phyloP scores from a whole-genome alignment of 2,888 invertebrate species.

The Plutella xylostella region DNA sequence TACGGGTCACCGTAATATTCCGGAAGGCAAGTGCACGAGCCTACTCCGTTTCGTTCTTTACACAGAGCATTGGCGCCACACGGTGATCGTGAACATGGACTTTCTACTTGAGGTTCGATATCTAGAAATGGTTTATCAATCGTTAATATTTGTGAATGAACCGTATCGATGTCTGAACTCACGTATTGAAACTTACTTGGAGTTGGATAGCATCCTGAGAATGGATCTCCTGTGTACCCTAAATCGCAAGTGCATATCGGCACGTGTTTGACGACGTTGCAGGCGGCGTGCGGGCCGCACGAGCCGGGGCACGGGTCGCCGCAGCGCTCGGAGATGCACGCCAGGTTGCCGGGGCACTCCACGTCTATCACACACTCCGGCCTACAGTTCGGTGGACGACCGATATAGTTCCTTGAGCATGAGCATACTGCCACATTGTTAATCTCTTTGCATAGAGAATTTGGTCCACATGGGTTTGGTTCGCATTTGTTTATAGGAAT shows the following conservation, averaged over 20 bases:
- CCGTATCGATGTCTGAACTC: not conserved
- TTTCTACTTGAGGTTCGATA: conserved; percentile 60
- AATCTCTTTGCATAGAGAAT: conserved; percentile 77
- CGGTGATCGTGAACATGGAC: conserved; percentile 85
- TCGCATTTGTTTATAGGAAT: conserved; percentile 71
- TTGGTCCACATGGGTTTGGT: conserved; percentile 83
- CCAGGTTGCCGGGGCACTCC: conserved; percentile 78
- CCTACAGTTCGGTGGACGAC: conserved; percentile 82
- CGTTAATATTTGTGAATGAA: not conserved
- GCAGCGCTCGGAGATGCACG: conserved; percentile 79
- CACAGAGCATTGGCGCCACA: conserved; percentile 90
- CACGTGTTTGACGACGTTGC: conserved; percentile 77
- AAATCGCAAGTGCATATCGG: conserved; percentile 79
- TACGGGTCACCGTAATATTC: conserved; percentile 91
- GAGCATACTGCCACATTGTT: conserved; percentile 79
- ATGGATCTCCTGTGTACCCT: conserved; percentile 83
- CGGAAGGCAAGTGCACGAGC: conserved; percentile 84
- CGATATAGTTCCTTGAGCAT: conserved; percentile 79
- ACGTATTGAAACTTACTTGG: conserved; percentile 59
- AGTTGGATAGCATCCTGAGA: conserved; percentile 76
- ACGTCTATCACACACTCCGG: conserved; percentile 81
- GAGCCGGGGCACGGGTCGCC: conserved; percentile 80
- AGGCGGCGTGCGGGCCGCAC: conserved; percentile 79
- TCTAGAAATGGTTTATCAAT: conserved; percentile 38
- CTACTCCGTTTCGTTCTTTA: conserved; percentile 82